Conservation (phyloP, 2,113 vertebrate genomes). For the Mesoclemmys tuberculata region DNA sequence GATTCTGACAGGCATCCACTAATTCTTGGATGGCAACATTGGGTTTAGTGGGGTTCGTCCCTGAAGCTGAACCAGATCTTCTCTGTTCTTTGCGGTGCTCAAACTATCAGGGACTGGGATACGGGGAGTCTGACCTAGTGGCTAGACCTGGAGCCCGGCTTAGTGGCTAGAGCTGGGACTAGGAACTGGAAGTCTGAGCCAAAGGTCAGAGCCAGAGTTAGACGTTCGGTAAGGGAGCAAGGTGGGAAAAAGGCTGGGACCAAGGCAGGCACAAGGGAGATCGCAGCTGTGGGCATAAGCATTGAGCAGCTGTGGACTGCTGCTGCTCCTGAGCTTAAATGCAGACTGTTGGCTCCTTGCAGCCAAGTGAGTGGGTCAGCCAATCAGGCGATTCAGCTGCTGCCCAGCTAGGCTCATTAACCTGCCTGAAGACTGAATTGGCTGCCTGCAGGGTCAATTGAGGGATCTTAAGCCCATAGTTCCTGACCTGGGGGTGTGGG, state of each 20-base stretch:
- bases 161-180: background rate
- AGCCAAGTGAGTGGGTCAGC: background rate
- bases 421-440: background rate
- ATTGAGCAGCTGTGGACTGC: background rate
- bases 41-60: background rate
- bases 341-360: background rate
- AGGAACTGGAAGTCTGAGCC: background rate
- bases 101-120: background rate
- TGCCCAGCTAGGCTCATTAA: background rate
- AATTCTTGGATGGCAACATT: too few species aligned
- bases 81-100: background rate
- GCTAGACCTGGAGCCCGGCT: background rate
- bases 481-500: background rate
- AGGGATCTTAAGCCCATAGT: background rate
- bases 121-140: background rate
- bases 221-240: background rate
- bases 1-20: too few species aligned
- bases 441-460: background rate
- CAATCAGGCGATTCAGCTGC: background rate
- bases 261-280: background rate
- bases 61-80: background rate
- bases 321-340: background rate
- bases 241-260: background rate
- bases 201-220: background rate
- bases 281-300: background rate